Percentiles rank a stretch among this genome's conserved stretches.
These are phyloP conservation scores for Drosophila mimetica DNA, from an alignment of 2,888 invertebrate genomes.

Conservation along the genomic window DNA sequence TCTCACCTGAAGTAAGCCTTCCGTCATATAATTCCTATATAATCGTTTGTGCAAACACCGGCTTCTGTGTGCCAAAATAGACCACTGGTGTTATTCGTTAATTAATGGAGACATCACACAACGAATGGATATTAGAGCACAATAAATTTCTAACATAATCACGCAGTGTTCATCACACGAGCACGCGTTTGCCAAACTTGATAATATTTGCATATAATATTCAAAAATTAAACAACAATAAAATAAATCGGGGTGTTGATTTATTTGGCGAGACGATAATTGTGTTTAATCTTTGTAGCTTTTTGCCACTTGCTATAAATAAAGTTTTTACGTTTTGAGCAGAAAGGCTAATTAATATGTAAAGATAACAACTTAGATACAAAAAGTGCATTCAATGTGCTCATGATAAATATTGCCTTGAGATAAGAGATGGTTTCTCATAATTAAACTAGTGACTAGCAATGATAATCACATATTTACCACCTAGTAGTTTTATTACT, in stretches of 20 bases:
- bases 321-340: neutral
- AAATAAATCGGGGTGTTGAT: neutral
- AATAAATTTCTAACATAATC: conserved; percentile 3
- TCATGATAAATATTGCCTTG: conserved; percentile 9
- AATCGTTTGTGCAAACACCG: conserved; percentile 7
- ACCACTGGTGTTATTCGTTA: neutral
- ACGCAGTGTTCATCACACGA: conserved; percentile 13
- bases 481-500: too few species aligned
- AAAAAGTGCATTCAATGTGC: neutral
- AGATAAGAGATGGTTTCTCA: too few species aligned
- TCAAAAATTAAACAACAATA: neutral
- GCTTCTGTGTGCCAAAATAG: conserved; percentile 28
- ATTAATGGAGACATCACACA: conserved; percentile 8
- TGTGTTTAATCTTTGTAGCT: neutral
- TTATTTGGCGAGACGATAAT: conserved; percentile 10
- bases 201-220: neutral
- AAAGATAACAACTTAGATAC: neutral
- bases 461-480: too few species aligned
- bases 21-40: neutral
- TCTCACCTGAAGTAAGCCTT: conserved; percentile 4
- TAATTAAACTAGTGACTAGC: too few species aligned
- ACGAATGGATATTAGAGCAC: neutral
- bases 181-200: conserved; percentile 5
- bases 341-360: neutral
- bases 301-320: neutral